Conservation (phyloP, 2,113 vertebrate species). For the Centropus unirufus region DNA sequence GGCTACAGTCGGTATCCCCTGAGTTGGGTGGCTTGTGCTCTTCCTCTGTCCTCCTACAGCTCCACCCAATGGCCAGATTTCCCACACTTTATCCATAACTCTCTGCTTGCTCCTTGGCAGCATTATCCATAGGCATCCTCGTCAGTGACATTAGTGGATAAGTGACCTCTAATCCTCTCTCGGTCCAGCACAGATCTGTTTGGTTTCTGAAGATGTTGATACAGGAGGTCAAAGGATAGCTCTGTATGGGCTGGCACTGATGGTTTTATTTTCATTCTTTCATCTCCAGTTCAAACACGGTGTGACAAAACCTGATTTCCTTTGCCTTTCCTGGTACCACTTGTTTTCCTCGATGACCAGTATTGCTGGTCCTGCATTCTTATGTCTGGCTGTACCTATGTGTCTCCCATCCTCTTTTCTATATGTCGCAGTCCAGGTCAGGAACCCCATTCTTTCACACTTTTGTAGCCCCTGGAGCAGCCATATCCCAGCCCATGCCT, state of each 20-base stretch:
- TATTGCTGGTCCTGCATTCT: background rate
- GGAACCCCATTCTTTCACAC: background rate
- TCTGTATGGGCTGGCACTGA: background rate
- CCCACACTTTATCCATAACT: background rate
- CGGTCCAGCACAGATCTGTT: background rate
- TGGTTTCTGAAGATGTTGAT: background rate
- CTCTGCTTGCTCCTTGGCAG: background rate
- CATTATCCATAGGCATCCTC: background rate
- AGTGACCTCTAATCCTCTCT: background rate
- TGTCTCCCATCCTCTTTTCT: background rate
- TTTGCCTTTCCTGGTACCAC: background rate
- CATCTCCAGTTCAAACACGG: background rate
- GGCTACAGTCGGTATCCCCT: background rate
- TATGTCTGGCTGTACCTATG: background rate
- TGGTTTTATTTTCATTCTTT: background rate
- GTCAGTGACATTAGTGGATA: background rate
- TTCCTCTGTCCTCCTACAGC: background rate
- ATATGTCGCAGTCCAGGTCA: background rate
- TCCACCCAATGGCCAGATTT: background rate
- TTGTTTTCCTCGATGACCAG: background rate
- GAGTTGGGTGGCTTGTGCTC: background rate
- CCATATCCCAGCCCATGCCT: background rate
- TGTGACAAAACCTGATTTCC: background rate
- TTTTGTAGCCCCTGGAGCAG: background rate
- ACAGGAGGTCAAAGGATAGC: background rate